Base-by-base conservation (phyloP, 35 echinoderm and acorn worm species). In the Ophioderma brevispina region DNA sequence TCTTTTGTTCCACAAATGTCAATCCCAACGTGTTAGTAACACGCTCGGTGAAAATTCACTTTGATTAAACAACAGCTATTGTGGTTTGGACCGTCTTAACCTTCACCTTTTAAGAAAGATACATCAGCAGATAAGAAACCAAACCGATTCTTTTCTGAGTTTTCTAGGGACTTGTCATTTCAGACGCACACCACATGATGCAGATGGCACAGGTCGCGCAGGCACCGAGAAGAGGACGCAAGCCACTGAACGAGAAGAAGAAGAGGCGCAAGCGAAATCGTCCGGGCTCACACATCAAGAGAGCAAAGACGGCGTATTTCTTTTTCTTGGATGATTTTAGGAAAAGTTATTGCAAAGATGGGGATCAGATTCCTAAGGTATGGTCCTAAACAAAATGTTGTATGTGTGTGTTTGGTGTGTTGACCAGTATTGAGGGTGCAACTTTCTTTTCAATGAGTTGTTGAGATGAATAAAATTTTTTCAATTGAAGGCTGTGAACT, bases 271-370 rank as follows among this genome's bases (percentile, higher is more conserved):
- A 89, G 35, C 91, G 92, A 52, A 89, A 82, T 90, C 85, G 32
- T 87, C 95, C 95, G 2, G 92, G 92, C 31, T 90, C 92, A 50
- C 95, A 97, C 76, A 88, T 97, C 64, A 97, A 97, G 86, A 77
- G 92, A 41, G 92, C 95, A 23, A 97, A 97, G 81, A 97, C 95
- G 32, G 95, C 88, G 1, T 97, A 97, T 80, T 97, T 97, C 81
- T 97, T 91, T 86, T 97, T 94, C 85, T 76, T 97, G 78, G 95
- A 97, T 35, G 86, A 78, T 40, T 97, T 97, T 79, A 89, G 95
- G 64, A 97, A 97, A 85, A 97, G 94, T 64, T 97, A 94, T 40
- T 89, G 89, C 50, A 97, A 97, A 88, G 92, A 97, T 46, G 95
- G 92, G 15, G 95, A 97, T 41, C 95, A 97, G 77, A 97, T 97